Evolutionary conservation across 2,888 invertebrate genomes (phyloP).

Genomic region (Petrophora chlorosata): DNA sequence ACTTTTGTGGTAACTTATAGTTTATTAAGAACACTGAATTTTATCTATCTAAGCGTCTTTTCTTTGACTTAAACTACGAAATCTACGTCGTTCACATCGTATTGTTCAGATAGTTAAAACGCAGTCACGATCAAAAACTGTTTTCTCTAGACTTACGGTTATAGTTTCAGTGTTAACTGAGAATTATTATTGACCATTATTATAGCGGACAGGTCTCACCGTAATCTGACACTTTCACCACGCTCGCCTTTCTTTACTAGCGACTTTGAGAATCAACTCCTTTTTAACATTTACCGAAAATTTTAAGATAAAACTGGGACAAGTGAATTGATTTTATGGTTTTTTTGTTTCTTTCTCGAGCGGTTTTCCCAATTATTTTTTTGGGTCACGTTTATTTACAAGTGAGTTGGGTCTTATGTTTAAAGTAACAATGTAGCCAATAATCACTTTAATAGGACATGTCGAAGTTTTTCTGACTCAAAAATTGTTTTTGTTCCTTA

Average conservation of each 20-base stretch:
- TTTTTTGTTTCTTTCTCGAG: constrained; percentile 13
- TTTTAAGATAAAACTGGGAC: constrained; percentile 7
- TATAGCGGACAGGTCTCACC: constrained; percentile 34
- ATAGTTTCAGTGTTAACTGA: constrained; percentile 40
- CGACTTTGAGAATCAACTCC: constrained; percentile 26
- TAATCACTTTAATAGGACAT: constrained; percentile 7
- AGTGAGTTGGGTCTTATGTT: too few relatives aligned
- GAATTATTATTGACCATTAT: constrained; percentile 42
- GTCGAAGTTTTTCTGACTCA: constrained; percentile 7
- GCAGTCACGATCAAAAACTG: constrained; percentile 48
- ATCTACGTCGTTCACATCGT: constrained; percentile 12
- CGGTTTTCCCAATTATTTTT: constrained; percentile 20
- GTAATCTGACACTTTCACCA: constrained; percentile 41
- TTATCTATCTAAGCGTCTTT: too few relatives aligned
- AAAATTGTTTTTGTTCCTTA: constrained; percentile 10
- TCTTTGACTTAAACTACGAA: not conserved
- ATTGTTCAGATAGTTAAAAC: constrained; percentile 39
- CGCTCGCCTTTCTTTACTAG: constrained; percentile 30
- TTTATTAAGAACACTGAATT: too few relatives aligned
- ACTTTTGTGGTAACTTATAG: too few relatives aligned
- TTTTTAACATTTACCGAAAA: constrained; percentile 12
- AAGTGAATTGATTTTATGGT: constrained; percentile 3
- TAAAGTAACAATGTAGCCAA: too few relatives aligned
- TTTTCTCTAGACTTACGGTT: constrained; percentile 39
- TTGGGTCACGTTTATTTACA: constrained; percentile 17